Base-by-base conservation (phyloP, 2,888 invertebrate genomes). In the Lochmaea crataegi region DNA sequence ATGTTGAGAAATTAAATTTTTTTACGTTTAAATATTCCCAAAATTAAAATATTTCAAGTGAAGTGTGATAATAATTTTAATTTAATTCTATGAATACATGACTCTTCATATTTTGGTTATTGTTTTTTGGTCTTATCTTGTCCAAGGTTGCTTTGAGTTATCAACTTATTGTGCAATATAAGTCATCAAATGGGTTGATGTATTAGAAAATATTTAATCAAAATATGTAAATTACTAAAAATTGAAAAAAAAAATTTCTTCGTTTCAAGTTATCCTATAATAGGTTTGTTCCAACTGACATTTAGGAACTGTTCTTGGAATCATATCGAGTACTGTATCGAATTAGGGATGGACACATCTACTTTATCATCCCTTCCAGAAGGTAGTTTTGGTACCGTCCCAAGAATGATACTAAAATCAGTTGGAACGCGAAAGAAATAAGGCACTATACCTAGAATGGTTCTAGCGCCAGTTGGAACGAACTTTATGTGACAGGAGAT, bases 31-130 rank as follows among this genome's bases (percentile, higher is more conserved):
- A 45, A 45, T 12, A 45, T 45, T 45, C 14, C 45, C 14, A 45
- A 45, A 45, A 5, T 45, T 42, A 5, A 12, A 42, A 2, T 42
- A 42, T 12, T 12, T 42, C 12, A 42, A 42, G 32, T 32, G 32
- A 32, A 38, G 9, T 38, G 32, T 38, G 48, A n/a, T 48, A n/a
- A 48, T 48, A 48, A 63, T 16, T 38, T 32, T 42, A n/a, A 65
- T 51, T 12, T 48, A 41, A 10, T 4, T 41, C 4, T 63, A 42
- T 12, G 5, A 38, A 16, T n/a, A 41, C 42, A 53, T 53, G 53
- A 53, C 53, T 53, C 10, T n/a, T 57, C 42, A 18, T 53, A 18
- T 56, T 38, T 67, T 67, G 2, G 56, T 57, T 26, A 56, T 57
- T 32, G 14, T 45, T 45, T 2, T 51, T 53, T 53, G 16, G 38